Percentiles rank a stretch among this genome's conserved stretches.
Evolutionary conservation across 2,113 vertebrate genomes (phyloP).

Genomic region (Caretta caretta): DNA sequence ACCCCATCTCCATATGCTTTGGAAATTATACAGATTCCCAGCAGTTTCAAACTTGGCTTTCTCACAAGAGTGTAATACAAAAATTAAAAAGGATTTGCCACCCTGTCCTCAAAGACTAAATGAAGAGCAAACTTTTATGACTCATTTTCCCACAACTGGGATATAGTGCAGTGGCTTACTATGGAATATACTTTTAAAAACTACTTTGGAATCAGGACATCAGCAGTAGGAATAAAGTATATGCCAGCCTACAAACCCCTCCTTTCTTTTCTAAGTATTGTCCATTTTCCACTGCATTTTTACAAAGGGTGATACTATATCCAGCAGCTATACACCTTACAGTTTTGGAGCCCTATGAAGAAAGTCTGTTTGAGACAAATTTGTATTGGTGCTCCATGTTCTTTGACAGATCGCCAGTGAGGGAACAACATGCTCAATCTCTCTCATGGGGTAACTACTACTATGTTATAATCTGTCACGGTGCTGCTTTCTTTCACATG

Average conservation of each 20-base stretch:
- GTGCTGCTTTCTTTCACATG: background rate
- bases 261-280: background rate
- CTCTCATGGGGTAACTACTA: background rate
- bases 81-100: background rate
- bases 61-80: conserved; percentile 86
- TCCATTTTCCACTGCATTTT: background rate
- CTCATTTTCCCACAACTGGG: background rate
- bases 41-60: conserved; percentile 92
- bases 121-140: background rate
- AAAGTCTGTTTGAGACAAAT: background rate
- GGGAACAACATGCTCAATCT: background rate
- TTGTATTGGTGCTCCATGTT: background rate
- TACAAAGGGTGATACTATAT: background rate
- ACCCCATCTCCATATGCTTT: conserved; percentile 88
- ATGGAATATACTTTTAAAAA: conserved; percentile 16
- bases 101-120: conserved; percentile 1
- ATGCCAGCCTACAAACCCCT: background rate
- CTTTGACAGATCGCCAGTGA: background rate
- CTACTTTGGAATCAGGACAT: background rate
- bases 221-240: background rate
- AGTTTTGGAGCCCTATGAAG: background rate
- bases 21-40: conserved; percentile 92
- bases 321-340: background rate
- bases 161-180: background rate
- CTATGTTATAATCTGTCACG: background rate